Percentiles rank a stretch among this genome's conserved stretches.
Conservation (phyloP, 2,888 invertebrate species). For the Agrotis segetum region DNA sequence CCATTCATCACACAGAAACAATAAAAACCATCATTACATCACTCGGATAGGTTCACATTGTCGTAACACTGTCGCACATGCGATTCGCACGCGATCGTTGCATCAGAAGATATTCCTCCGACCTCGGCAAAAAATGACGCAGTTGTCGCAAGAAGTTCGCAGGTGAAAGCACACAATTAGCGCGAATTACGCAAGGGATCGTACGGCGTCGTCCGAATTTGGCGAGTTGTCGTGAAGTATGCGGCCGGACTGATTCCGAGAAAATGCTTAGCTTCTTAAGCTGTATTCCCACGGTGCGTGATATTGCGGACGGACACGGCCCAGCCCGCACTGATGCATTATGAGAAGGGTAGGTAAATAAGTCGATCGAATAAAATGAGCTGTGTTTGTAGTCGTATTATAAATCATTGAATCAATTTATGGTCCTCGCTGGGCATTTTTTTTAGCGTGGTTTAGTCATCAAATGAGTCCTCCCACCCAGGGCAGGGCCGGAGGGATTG, state of each 20-base stretch:
- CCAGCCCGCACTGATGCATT: too few relatives aligned
- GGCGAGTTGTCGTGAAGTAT: slow-evolving; percentile 60
- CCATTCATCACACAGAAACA: slow-evolving; percentile 51
- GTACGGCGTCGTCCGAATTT: slow-evolving; percentile 62
- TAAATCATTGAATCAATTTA: too few relatives aligned
- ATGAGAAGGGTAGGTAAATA: too few relatives aligned
- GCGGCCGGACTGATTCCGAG: slow-evolving; percentile 59
- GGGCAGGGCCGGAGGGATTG: too few relatives aligned
- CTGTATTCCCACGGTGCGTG: too few relatives aligned
- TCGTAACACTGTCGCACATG: slow-evolving; percentile 59
- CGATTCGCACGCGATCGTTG: slow-evolving; percentile 59
- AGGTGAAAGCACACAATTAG: slow-evolving; percentile 77
- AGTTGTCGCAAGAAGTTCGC: slow-evolving; percentile 69
- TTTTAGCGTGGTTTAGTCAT: too few relatives aligned
- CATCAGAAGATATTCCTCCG: slow-evolving; percentile 61
- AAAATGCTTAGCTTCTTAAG: slow-evolving; percentile 25
- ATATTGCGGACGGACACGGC: too few relatives aligned
- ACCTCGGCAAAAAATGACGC: slow-evolving; percentile 69
- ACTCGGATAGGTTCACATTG: slow-evolving; percentile 52
- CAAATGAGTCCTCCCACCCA: too few relatives aligned
- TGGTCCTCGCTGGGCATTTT: too few relatives aligned
- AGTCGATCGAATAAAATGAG: too few relatives aligned
- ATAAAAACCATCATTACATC: slow-evolving; percentile 52
- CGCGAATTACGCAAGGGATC: slow-evolving; percentile 68
- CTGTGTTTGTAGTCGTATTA: too few relatives aligned